A percentile compares a stretch with the other conserved stretches of the same genome.
Conservation (phyloP, 2,888 invertebrate species). For the Saturnia pavonia region DNA sequence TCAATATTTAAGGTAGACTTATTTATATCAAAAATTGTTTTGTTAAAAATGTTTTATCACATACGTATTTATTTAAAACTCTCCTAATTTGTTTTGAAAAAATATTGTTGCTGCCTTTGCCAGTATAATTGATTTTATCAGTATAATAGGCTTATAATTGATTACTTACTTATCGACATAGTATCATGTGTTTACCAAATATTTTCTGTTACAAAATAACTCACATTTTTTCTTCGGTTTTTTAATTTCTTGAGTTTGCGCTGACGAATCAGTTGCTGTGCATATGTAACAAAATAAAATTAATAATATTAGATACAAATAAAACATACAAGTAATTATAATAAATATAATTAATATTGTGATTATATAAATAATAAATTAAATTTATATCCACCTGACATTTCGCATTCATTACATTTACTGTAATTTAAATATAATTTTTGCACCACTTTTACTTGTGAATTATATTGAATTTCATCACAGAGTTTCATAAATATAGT, state of each 20-base stretch:
- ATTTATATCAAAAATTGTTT: too few relatives aligned
- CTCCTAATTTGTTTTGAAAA: background rate
- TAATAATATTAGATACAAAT: conserved; percentile 6
- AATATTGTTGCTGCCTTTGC: background rate
- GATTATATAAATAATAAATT: too few relatives aligned
- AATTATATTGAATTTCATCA: conserved; percentile 54
- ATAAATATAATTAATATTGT: too few relatives aligned
- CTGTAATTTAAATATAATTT: conserved; percentile 36
- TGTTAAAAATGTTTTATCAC: too few relatives aligned
- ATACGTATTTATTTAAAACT: background rate
- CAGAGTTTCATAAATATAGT: conserved; percentile 42
- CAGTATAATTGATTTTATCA: too few relatives aligned
- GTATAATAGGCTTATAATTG: too few relatives aligned
- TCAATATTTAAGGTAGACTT: too few relatives aligned
- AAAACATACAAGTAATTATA: background rate
- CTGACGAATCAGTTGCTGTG: conserved; percentile 55
- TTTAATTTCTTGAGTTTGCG: conserved; percentile 52
- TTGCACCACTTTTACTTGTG: conserved; percentile 39
- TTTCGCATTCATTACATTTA: conserved; percentile 59
- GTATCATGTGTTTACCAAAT: too few relatives aligned
- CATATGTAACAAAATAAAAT: conserved; percentile 22
- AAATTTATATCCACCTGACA: conserved; percentile 54
- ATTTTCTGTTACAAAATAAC: conserved; percentile 30
- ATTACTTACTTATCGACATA: too few relatives aligned
- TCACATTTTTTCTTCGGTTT: conserved; percentile 63